Evolutionary conservation across 2,888 invertebrate species (phyloP), one percentile per base, ranked within the genome.

Genomic region (Aphelenchoides bicaudatus): DNA sequence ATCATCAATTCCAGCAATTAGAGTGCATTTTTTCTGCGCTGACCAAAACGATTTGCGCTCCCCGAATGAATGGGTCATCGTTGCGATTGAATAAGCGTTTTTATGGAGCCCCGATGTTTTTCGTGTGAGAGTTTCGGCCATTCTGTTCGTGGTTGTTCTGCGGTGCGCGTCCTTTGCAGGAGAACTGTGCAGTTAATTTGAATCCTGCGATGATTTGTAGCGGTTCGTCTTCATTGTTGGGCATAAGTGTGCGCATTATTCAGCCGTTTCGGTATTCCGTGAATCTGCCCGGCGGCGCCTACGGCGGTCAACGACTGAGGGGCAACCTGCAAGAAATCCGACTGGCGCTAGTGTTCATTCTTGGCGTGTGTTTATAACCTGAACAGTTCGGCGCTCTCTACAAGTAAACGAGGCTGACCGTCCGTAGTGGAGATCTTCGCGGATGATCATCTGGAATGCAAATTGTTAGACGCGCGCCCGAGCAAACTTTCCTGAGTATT

Each of bases 391-490:
- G 43, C 25, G 16, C 25, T 43, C 25, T 43, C 16, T 8, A 43
- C 10, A n/a, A n/a, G n/a, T n/a, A n/a, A n/a, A n/a, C n/a, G n/a
- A n/a, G n/a, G n/a, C n/a, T n/a, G n/a, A n/a, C n/a, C n/a, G n/a
- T n/a, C n/a, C n/a, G n/a, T n/a, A n/a, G n/a, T 25, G 43, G 25
- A 43, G 10, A 43, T 43, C 43, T 43, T 25, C 43, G 43, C 10
- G 10, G 43, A n/a, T n/a, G 16, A 43, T 19, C 43, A 43, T 16
- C 13, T 16, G 16, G 13, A 34, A 34, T 16, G 34, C 13, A 34
- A 34, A n/a, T 10, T 25, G 43, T 6, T n/a, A 19, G 23, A 8
- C 43, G 8, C 21, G 43, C 23, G n/a, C n/a, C n/a, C n/a, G n/a
- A n/a, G n/a, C n/a, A n/a, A n/a, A n/a, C n/a, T n/a, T n/a, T n/a